Percentiles rank a stretch among this genome's conserved stretches.
phyloP scores from a whole-genome alignment of 1,140 invertebrate species.

The Drosophila kanapiae region DNA sequence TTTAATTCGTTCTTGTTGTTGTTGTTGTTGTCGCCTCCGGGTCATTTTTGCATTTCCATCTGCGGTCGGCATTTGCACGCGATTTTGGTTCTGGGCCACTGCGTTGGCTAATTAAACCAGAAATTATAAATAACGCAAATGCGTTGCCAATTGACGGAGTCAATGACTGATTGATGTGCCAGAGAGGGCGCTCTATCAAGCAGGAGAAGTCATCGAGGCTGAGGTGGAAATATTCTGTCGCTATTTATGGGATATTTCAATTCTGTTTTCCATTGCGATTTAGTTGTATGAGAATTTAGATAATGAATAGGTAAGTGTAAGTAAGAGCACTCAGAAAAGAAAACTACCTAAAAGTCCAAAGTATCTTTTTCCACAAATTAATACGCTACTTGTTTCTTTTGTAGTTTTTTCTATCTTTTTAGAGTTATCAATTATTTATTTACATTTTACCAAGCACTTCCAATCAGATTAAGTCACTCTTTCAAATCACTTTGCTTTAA shows the following conservation, averaged over 20 bases:
- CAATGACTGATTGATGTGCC: constrained; percentile 20
- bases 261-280: background rate
- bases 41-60: constrained; percentile 35
- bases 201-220: background rate
- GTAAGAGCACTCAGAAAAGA: no score
- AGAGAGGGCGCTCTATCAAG: background rate
- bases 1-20: constrained; percentile 31
- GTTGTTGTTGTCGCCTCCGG: constrained; percentile 13
- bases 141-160: constrained; percentile 28
- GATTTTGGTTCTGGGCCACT: constrained; percentile 18
- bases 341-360: no score
- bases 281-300: background rate
- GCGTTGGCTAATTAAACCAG: constrained; percentile 58
- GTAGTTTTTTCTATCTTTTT: background rate
- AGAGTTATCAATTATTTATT: no score
- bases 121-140: constrained; percentile 41
- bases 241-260: background rate
- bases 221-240: background rate
- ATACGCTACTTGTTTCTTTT: background rate
- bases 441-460: background rate
- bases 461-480: no score
- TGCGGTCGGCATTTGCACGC: constrained; percentile 22
- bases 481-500: background rate
- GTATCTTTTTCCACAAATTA: no score
- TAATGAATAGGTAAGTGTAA: no score